These are phyloP conservation scores for Paramisgurnus dabryanus DNA, from an alignment of 2,113 vertebrate genomes.

Conservation along the genomic window DNA sequence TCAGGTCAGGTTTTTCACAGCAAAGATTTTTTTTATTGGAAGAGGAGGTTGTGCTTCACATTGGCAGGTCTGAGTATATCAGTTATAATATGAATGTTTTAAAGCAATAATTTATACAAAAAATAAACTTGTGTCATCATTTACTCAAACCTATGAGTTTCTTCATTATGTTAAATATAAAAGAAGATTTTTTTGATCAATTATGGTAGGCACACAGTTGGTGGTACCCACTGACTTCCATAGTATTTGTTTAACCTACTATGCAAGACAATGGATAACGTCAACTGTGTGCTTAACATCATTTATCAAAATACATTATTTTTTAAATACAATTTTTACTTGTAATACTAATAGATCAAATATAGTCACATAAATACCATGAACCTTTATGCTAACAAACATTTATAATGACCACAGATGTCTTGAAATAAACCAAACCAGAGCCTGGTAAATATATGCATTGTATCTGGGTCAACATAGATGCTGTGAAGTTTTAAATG, in stretches of 20 bases:
- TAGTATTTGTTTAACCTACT: too few relatives aligned
- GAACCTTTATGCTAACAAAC: background rate
- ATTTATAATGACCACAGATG: background rate
- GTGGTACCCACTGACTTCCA: too few relatives aligned
- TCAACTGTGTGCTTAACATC: too few relatives aligned
- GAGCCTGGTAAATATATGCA: conserved; percentile 3
- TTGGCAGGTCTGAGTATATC: background rate
- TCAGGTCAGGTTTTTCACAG: background rate
- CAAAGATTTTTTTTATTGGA: background rate
- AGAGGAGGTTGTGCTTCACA: background rate
- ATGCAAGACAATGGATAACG: too few relatives aligned
- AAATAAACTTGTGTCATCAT: too few relatives aligned
- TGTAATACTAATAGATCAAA: background rate
- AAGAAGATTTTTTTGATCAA: too few relatives aligned
- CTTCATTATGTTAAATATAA: too few relatives aligned
- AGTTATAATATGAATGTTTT: conserved; percentile 12
- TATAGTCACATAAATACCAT: background rate
- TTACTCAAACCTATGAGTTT: too few relatives aligned
- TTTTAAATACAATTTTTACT: too few relatives aligned
- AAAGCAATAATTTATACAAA: background rate
- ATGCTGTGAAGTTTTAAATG: conserved; percentile 6
- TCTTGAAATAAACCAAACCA: background rate
- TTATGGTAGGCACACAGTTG: too few relatives aligned
- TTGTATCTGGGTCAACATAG: conserved; percentile 15
- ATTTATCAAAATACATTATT: too few relatives aligned